Conservation (phyloP, 2,888 invertebrate genomes). For the Machimus rusticus region DNA sequence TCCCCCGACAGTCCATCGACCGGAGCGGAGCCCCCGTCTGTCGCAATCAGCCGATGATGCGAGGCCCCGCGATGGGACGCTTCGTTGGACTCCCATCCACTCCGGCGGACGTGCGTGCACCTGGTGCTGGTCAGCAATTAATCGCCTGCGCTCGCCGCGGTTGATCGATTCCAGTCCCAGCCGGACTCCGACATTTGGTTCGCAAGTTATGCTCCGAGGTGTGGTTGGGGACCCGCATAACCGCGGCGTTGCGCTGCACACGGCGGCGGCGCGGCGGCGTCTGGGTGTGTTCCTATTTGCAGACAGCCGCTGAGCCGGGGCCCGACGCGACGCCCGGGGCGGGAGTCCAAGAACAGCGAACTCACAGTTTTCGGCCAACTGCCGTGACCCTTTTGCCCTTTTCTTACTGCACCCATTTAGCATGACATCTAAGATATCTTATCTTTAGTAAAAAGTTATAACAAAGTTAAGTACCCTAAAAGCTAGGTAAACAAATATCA, state of each 20-base stretch:
- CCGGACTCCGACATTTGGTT: conserved; percentile 37
- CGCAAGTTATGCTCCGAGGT: conserved; percentile 31
- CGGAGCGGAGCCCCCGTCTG: background rate
- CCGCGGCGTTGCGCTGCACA: background rate
- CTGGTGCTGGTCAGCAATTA: conserved; percentile 29
- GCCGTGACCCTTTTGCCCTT: conserved; percentile 19
- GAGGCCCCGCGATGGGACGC: background rate
- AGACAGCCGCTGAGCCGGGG: background rate
- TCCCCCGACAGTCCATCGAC: conserved; percentile 9
- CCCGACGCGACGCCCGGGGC: too few relatives aligned
- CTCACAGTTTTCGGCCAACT: background rate
- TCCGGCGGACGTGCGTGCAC: background rate
- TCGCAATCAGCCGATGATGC: background rate
- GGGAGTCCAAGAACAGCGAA: background rate
- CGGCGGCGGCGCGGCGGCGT: conserved; percentile 2
- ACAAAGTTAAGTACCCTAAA: background rate
- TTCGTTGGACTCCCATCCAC: background rate
- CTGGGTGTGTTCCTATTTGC: conserved; percentile 17
- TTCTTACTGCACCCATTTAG: background rate
- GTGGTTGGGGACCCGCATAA: conserved; percentile 34
- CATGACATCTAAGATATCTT: background rate
- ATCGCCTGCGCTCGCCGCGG: conserved; percentile 10
- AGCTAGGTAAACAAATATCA: too few relatives aligned
- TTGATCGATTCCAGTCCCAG: conserved; percentile 36
- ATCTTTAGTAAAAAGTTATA: background rate